A percentile compares a stretch with the other conserved stretches of the same genome.
Evolutionary conservation across 2,797 vertebrate species (phyloP).

Genomic region (Meriones psammophilus): DNA sequence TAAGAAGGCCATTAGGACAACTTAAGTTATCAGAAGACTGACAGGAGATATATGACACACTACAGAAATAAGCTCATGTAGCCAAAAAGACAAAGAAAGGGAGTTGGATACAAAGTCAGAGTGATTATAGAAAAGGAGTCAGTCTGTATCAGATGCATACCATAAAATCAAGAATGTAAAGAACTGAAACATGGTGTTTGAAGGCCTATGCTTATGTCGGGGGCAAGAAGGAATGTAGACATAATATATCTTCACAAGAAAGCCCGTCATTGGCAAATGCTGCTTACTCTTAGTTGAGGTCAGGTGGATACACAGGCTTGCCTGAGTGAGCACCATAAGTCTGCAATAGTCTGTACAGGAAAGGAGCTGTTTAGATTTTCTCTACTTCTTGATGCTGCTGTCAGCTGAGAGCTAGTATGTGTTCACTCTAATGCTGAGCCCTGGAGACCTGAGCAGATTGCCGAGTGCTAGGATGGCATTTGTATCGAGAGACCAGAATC

Average conservation of each 20-base stretch:
- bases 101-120: not conserved
- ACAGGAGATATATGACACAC: not conserved
- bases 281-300: not conserved
- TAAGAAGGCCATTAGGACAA: slow-evolving; percentile 71
- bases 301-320: not conserved
- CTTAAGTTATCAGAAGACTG: slow-evolving; percentile 63
- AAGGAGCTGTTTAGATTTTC: not conserved
- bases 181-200: not conserved
- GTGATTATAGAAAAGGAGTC: not conserved
- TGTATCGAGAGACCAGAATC: not conserved
- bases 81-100: not conserved
- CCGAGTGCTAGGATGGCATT: not conserved
- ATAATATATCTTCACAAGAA: not conserved
- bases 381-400: not conserved
- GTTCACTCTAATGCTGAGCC: not conserved
- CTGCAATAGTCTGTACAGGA: not conserved
- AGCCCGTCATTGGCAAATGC: not conserved
- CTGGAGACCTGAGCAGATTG: not conserved
- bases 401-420: not conserved
- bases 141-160: not conserved
- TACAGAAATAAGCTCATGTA: not conserved
- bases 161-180: not conserved
- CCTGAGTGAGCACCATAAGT: accelerated
- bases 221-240: not conserved
- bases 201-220: not conserved